Evolutionary conservation across 1,140 invertebrate species (phyloP).

Genomic region (Melanaphis sacchari): DNA sequence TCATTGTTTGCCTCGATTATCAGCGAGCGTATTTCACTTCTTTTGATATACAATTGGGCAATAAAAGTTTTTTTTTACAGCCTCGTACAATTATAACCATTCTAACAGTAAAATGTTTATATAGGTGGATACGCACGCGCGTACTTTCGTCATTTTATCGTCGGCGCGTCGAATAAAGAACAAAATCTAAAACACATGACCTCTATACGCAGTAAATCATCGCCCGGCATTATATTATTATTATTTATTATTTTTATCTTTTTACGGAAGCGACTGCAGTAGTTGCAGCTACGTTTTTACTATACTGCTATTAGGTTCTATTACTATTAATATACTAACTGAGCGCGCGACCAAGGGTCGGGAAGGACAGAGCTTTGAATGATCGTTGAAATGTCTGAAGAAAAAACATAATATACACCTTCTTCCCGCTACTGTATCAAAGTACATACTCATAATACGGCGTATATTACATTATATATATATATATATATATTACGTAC

Average conservation of each 20-base stretch:
- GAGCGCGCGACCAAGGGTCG: neutral
- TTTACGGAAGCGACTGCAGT: neutral
- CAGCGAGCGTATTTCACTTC: neutral
- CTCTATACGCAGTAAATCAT: neutral
- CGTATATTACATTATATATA: neutral
- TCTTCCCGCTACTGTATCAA: neutral
- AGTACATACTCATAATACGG: neutral
- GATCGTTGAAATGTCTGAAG: neutral
- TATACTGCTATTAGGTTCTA: neutral
- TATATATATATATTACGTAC: neutral
- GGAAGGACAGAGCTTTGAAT: neutral
- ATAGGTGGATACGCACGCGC: neutral
- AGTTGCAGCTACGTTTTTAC: neutral
- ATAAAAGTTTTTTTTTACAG: conserved; percentile 33
- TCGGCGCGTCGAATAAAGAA: neutral
- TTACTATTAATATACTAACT: neutral
- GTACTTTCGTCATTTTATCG: neutral
- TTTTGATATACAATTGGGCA: neutral
- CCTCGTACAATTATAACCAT: neutral
- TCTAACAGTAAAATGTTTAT: neutral
- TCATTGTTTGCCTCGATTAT: conserved; percentile 21
- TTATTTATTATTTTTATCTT: neutral
- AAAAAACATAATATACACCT: too few relatives aligned
- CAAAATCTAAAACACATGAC: conserved; percentile 23
- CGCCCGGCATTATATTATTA: neutral